These are phyloP conservation scores for Psophia crepitans DNA, from an alignment of 2,113 vertebrate species.

Conservation along the genomic window DNA sequence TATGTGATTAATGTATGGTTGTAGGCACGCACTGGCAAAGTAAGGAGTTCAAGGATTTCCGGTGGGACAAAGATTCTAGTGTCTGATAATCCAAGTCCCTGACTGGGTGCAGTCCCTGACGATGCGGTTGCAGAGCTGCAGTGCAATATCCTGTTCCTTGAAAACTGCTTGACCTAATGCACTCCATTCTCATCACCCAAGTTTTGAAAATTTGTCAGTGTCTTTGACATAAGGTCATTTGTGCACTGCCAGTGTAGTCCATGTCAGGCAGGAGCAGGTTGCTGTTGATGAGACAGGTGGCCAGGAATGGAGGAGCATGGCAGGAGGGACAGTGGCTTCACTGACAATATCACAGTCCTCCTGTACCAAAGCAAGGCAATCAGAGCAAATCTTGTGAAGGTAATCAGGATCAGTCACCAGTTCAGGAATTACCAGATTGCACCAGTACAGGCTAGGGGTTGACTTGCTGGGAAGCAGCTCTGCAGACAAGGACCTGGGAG, in stretches of 20 bases:
- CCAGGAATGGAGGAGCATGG: not conserved
- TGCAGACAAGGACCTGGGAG: too few species aligned
- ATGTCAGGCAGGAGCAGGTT: not conserved
- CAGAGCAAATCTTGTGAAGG: not conserved
- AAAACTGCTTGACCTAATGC: not conserved
- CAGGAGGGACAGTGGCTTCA: not conserved
- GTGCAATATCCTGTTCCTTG: not conserved
- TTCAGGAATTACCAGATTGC: not conserved
- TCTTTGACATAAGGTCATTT: not conserved
- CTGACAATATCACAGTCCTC: fast-evolving
- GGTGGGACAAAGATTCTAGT: not conserved
- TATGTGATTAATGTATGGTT: not conserved
- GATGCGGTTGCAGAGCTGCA: not conserved
- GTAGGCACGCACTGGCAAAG: not conserved
- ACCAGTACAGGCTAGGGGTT: too few species aligned
- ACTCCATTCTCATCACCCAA: not conserved
- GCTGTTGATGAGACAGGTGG: not conserved
- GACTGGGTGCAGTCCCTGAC: not conserved
- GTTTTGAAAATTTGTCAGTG: not conserved
- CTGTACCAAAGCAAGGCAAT: not conserved
- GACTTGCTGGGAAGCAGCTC: too few species aligned
- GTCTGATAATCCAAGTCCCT: not conserved
- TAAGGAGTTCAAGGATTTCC: not conserved
- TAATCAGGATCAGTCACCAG: not conserved
- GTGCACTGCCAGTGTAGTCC: not conserved